Evolutionary conservation across 2,797 vertebrate species (phyloP).

Genomic region (Prionace glauca): DNA sequence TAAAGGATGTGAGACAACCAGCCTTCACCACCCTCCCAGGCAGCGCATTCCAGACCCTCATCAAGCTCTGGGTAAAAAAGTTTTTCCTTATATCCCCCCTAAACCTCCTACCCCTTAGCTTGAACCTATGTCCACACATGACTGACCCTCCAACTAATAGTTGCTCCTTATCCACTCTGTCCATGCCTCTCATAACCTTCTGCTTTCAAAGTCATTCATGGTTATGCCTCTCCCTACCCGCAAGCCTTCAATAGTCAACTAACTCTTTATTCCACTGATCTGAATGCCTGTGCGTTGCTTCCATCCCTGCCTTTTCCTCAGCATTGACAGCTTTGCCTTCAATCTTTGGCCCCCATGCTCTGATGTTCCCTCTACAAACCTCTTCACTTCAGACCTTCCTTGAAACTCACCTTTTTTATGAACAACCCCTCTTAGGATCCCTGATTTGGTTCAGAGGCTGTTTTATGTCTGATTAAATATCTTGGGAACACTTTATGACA

Average conservation of each 20-base stretch:
- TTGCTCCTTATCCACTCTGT: too few species aligned
- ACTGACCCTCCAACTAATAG: too few species aligned
- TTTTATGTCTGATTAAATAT: background rate
- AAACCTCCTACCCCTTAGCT: too few species aligned
- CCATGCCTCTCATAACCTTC: background rate
- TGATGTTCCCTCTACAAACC: background rate
- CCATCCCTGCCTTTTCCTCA: background rate
- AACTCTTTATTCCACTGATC: background rate
- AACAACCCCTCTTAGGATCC: background rate
- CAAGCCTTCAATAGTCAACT: background rate
- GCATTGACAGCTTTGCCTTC: background rate
- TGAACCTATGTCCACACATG: too few species aligned
- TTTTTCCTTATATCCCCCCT: too few species aligned
- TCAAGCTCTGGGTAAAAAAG: too few species aligned
- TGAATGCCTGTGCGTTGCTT: background rate
- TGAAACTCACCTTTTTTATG: background rate
- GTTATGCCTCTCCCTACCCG: background rate
- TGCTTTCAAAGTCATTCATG: background rate
- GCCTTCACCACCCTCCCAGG: too few species aligned
- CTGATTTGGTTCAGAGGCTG: background rate
- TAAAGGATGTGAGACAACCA: too few species aligned
- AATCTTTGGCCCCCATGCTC: background rate
- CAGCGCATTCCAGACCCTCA: too few species aligned
- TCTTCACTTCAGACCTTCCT: background rate
- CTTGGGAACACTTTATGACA: background rate